Evolutionary conservation across 1,140 invertebrate species (phyloP).

Genomic region (Bombus ignitus): DNA sequence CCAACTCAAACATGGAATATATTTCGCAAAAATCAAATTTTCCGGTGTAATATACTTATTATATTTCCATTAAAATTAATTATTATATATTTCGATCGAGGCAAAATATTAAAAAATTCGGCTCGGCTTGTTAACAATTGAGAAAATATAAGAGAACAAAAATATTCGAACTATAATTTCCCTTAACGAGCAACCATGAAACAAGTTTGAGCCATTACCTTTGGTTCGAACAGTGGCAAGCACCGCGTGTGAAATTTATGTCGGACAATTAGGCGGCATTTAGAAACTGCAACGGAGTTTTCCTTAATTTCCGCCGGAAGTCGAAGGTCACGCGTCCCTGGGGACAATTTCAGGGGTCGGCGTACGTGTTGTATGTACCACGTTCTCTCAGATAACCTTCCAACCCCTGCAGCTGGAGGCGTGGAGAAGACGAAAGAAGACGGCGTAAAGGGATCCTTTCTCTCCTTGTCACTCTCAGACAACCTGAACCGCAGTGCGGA

Average conservation of each 20-base stretch:
- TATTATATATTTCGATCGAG: too few relatives aligned
- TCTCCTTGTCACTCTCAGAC: background rate
- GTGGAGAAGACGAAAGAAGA: background rate
- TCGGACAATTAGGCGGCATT: conserved; percentile 32
- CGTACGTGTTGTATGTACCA: conserved; percentile 16
- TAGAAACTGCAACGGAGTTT: conserved; percentile 23
- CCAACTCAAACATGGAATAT: too few relatives aligned
- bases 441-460: background rate
- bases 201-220: background rate
- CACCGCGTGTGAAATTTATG: background rate
- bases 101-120: too few relatives aligned
- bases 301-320: conserved; percentile 28
- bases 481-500: conserved; percentile 29
- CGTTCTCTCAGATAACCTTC: background rate
- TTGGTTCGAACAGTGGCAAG: background rate
- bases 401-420: background rate
- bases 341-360: conserved; percentile 43
- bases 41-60: too few relatives aligned
- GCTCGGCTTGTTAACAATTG: background rate
- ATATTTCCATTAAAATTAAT: too few relatives aligned
- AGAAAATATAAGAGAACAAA: background rate
- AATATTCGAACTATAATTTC: background rate
- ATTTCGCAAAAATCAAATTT: too few relatives aligned
- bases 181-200: background rate
- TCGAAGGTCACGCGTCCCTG: conserved; percentile 34